phyloP scores from a whole-genome alignment of 1,140 invertebrate species.

The Batillaria attramentaria region DNA sequence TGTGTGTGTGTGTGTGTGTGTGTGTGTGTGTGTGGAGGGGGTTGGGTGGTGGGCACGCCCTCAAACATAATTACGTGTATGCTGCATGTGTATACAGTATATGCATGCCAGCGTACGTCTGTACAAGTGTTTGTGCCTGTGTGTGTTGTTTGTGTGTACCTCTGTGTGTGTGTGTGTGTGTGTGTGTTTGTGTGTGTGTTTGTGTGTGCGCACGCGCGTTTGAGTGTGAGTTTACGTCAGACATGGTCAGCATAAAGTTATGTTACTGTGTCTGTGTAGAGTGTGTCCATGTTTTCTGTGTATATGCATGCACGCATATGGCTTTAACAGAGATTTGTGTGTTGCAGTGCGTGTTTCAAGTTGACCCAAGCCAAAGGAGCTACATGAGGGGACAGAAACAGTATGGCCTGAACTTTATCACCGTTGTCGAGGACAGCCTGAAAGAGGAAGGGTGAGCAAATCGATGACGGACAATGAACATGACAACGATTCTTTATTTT shows the following conservation, averaged over 20 bases:
- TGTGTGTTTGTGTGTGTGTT: neutral
- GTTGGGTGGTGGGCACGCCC: too few relatives aligned
- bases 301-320: neutral
- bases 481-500: neutral
- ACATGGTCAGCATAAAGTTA: too few relatives aligned
- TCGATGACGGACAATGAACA: neutral
- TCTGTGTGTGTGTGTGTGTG: neutral
- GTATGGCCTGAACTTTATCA: constrained; percentile 63
- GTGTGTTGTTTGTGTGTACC: neutral
- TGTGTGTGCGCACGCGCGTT: too few relatives aligned
- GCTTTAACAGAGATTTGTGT: neutral
- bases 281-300: too few relatives aligned
- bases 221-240: too few relatives aligned
- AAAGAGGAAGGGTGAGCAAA: constrained; percentile 59
- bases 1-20: neutral
- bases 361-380: constrained; percentile 49
- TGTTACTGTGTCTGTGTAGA: too few relatives aligned
- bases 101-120: neutral
- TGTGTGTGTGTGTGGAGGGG: neutral
- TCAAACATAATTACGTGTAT: too few relatives aligned
- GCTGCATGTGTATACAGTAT: too few relatives aligned
- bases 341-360: constrained; percentile 57
- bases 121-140: too few relatives aligned
- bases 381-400: constrained; percentile 64
- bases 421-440: constrained; percentile 49